Base-by-base conservation (phyloP, 1,140 invertebrate species). In the Anastatus disparis region DNA sequence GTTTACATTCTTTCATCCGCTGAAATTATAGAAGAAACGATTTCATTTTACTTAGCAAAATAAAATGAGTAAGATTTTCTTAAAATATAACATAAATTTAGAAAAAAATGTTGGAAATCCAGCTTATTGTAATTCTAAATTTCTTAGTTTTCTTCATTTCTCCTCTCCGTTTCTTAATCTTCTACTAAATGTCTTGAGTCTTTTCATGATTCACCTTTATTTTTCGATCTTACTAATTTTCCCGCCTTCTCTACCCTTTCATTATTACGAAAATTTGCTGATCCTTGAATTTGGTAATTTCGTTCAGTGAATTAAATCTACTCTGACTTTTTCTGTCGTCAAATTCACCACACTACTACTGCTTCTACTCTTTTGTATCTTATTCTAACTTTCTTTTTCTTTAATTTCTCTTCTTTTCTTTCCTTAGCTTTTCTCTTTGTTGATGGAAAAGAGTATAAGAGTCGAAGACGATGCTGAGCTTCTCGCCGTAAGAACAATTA, bases 301-400 rank as follows among this genome's bases (percentile, higher is more conserved):
- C n/a, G 67, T 62, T 62, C 58, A 55, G 35, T 55, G 67, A 69
- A 69, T 69, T 69, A 61, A 69, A 61, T 44, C 31, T 24, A 22
- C 22, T 29, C 17, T 6, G 24, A 62, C 31, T 53, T 61, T 52
- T 53, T 55, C 35, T 26, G 38, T 56, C 59, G 40, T 58, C 44
- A 50, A 56, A 27, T 71, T 69, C 58, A 35, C 59, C 48, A 24
- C n/a, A n/a, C 42, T 48, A 4, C 15, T 29, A 35, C 48, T n/a
- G n/a, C 31, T 35, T 35, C 31, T 10, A 6, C 10, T 10, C 31
- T 35, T 35, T 10, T 35, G 4, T 35, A 4, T 35, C 17, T 20
- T 35, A 42, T 24, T 15, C 38, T 56, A 13, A n/a, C 26, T 35
- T 2, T 1, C 17, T 35, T 38, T 27, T 10, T 44, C 56, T 59